Evolutionary conservation across 2,888 invertebrate genomes (phyloP).

Genomic region (Erebia epiphron): DNA sequence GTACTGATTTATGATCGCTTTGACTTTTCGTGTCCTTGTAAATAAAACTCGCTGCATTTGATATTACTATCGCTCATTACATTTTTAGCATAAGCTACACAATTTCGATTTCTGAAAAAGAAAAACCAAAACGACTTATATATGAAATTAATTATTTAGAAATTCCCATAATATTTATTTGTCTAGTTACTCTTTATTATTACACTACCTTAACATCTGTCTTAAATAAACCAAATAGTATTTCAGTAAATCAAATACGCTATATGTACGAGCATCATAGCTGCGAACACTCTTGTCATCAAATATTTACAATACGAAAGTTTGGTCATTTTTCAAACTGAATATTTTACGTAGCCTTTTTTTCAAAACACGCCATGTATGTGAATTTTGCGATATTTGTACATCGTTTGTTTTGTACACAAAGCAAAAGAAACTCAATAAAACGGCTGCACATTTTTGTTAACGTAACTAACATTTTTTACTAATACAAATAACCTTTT

Average conservation of each 20-base stretch:
- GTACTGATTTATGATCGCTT: too few species aligned
- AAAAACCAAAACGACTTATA: too few species aligned
- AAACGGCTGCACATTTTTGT: not conserved
- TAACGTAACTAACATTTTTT: not conserved
- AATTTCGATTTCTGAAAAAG: too few species aligned
- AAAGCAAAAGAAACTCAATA: constrained; percentile 11
- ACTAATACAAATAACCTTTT: not conserved
- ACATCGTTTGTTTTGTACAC: constrained; percentile 13
- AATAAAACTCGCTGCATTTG: too few species aligned
- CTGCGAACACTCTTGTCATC: not conserved
- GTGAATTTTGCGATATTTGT: constrained; percentile 1
- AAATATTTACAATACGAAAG: not conserved
- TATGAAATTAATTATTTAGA: too few species aligned
- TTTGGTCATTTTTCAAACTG: constrained; percentile 5
- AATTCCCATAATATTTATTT: too few species aligned
- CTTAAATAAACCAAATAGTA: not conserved
- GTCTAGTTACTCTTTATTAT: too few species aligned
- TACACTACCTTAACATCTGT: too few species aligned
- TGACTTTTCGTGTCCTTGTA: too few species aligned
- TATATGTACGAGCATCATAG: not conserved
- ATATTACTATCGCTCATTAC: too few species aligned
- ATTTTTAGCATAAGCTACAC: too few species aligned
- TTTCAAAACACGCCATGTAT: not conserved
- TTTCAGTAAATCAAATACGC: not conserved
- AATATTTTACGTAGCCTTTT: not conserved